phyloP scores from a whole-genome alignment of 2,888 invertebrate genomes.

The Acronicta alni region DNA sequence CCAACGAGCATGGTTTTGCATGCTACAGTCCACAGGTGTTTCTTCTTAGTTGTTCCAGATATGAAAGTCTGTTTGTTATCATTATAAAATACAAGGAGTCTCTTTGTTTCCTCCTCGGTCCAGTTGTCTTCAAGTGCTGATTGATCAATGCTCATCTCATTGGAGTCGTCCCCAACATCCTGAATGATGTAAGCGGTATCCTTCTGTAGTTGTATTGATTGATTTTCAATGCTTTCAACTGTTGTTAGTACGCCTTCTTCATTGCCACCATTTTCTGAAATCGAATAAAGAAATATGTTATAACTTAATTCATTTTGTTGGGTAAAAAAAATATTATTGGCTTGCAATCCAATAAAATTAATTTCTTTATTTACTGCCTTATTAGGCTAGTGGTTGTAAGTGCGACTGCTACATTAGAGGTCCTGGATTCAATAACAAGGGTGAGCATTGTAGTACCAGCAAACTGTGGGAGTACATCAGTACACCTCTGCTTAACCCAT shows the following conservation, averaged over 20 bases:
- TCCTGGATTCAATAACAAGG: too few relatives aligned
- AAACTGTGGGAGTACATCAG: too few relatives aligned
- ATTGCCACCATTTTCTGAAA: slow-evolving; percentile 72
- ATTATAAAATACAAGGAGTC: slow-evolving; percentile 78
- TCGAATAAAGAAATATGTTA: background rate
- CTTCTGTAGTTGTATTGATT: slow-evolving; percentile 59
- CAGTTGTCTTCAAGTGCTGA: slow-evolving; percentile 58
- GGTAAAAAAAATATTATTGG: too few relatives aligned
- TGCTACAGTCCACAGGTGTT: slow-evolving; percentile 80
- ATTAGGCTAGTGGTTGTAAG: too few relatives aligned
- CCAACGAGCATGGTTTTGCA: slow-evolving; percentile 80
- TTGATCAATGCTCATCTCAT: slow-evolving; percentile 32
- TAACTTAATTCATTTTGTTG: too few relatives aligned
- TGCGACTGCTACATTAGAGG: too few relatives aligned
- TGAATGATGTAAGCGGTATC: slow-evolving; percentile 61
- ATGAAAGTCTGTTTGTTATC: slow-evolving; percentile 82
- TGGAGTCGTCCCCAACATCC: slow-evolving; percentile 46
- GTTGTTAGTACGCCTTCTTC: slow-evolving; percentile 70
- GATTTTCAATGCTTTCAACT: slow-evolving; percentile 65
- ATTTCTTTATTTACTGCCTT: too few relatives aligned
- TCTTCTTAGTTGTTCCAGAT: slow-evolving; percentile 69
- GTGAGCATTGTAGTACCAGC: too few relatives aligned
- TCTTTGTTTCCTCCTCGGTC: slow-evolving; percentile 74
- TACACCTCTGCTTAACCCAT: too few relatives aligned
- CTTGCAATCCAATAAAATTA: too few relatives aligned